Percentiles rank a stretch among this genome's conserved stretches.
phyloP scores from a whole-genome alignment of 2,113 vertebrate genomes.

The Leptobrachium ailaonicum region DNA sequence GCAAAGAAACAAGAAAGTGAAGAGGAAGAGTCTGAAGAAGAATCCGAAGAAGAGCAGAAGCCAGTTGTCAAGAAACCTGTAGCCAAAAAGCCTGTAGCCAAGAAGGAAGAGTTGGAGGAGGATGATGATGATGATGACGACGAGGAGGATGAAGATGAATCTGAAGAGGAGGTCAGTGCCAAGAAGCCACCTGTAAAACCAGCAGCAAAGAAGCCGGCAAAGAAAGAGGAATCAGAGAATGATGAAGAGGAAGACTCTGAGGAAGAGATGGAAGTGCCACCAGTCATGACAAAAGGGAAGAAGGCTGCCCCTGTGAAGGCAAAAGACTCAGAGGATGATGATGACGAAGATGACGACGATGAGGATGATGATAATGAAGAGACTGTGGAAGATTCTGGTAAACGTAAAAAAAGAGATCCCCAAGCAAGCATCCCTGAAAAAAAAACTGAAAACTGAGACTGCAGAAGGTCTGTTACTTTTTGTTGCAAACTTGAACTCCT shows the following conservation, averaged over 20 bases:
- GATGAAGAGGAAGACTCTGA: constrained; percentile 83
- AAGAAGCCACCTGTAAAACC: constrained; percentile 45
- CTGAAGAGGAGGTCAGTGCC: constrained; percentile 28
- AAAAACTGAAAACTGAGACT: constrained; percentile 52
- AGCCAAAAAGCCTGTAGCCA: too few species aligned
- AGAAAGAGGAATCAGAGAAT: too few species aligned
- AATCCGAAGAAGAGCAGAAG: constrained; percentile 48
- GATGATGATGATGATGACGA: constrained; percentile 58
- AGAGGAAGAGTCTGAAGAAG: constrained; percentile 70
- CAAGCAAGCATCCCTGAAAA: constrained; percentile 71
- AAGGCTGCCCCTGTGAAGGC: constrained; percentile 75
- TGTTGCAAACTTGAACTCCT: too few species aligned
- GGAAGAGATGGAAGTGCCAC: constrained; percentile 47
- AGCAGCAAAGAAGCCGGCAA: constrained; percentile 49
- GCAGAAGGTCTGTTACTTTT: too few species aligned
- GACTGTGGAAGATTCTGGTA: constrained; percentile 50
- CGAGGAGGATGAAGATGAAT: constrained; percentile 67
- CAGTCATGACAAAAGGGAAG: constrained; percentile 74
- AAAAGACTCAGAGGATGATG: constrained; percentile 46
- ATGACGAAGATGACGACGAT: constrained; percentile 63
- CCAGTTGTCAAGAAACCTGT: too few species aligned
- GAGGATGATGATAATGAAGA: constrained; percentile 78
- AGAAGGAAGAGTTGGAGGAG: constrained; percentile 68
- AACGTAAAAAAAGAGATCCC: constrained; percentile 75
- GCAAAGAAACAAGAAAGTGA: too few species aligned